Evolutionary conservation across 2,113 vertebrate species (phyloP).

Genomic region (Crotalus horridus): DNA sequence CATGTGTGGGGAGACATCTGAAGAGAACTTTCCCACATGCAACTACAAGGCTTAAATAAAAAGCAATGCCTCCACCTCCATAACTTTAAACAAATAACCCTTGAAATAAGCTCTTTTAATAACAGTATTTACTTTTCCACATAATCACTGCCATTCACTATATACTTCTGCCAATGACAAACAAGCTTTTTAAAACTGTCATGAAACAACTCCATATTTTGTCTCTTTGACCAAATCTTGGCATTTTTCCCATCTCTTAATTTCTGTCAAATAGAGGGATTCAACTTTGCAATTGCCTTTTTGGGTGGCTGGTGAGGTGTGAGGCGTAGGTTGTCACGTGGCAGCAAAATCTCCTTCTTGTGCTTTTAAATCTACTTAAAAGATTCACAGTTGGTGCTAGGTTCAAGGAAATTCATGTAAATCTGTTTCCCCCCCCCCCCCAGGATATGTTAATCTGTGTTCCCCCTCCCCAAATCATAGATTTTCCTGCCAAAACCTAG

Average conservation of each 20-base stretch:
- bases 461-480: not conserved
- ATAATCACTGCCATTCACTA: not conserved
- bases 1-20: not conserved
- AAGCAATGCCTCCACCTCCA: not conserved
- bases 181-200: not conserved
- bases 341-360: not conserved
- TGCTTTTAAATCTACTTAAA: not conserved
- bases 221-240: not conserved
- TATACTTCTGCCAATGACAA: not conserved
- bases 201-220: not conserved
- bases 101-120: not conserved
- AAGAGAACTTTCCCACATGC: not conserved
- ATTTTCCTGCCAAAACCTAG: not conserved
- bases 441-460: not conserved
- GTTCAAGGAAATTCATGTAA: not conserved
- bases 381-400: not conserved
- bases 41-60: not conserved
- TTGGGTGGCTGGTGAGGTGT: not conserved
- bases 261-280: not conserved
- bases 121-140: not conserved
- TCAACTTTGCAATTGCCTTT: not conserved
- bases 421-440: not conserved
- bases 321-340: not conserved
- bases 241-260: not conserved
- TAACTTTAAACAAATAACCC: not conserved